Evolutionary conservation across 2,113 vertebrate species (phyloP), one percentile per base, ranked within the genome.

Genomic region (Ornithorhynchus anatinus): DNA sequence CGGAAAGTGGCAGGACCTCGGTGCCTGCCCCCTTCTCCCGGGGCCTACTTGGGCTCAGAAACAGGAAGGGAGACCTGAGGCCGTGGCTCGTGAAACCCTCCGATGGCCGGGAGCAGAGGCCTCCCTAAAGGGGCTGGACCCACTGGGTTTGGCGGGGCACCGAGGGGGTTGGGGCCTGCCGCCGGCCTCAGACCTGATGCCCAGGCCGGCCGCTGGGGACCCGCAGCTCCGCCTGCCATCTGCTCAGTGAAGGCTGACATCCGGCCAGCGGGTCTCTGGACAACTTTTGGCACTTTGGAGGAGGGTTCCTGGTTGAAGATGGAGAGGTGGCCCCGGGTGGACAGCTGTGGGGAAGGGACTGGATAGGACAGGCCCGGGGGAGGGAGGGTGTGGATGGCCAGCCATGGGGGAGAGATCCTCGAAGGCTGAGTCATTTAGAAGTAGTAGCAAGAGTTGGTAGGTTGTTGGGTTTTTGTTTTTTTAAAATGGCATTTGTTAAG

Each of bases 221-320:
- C 2, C 61, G 15, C 15, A 69, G 60, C 78, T 23, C 80, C 78
- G 83, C 78, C 79, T 87, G 80, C 86, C 86, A 87, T 87, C 81
- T 87, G 86, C 72, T 81, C 27, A 0, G 69, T 58, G 78, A 64
- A 56, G 77, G 72, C 66, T 59, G 23, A 19, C 57, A 47, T 76
- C 72, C 11, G 44, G 37, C 5, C 5, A 54, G 75, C 83, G 72
- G 72, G 57, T 63, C 59, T 44, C 75, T 80, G 72, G 80, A 78
- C 31, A 78, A 83, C 2, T 38, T 44, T 66, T 84, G 80, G 83
- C 80, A 80, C 75, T 78, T 81, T 69, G 60, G 56, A 37, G 52
- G 52, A 64, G 78, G 47, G 69, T 72, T 64, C 22, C 52, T 66
- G 69, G 77, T 72, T 62, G 25, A 53, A 58, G 40, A 56, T 17